Evolutionary conservation across 2,113 vertebrate genomes (phyloP).

Genomic region (Nicator chloris): DNA sequence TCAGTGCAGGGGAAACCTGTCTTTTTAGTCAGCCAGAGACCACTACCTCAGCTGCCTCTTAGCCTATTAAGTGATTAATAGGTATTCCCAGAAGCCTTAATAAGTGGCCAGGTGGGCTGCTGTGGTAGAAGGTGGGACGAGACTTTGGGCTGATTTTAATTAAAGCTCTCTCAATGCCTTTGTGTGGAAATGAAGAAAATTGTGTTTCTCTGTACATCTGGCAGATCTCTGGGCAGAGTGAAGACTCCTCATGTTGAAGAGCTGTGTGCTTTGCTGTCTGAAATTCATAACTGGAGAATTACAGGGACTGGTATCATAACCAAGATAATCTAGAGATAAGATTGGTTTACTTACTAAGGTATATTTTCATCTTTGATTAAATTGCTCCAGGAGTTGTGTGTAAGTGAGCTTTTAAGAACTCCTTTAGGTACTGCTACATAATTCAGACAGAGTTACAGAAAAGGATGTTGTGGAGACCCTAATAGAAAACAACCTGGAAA

Average conservation of each 20-base stretch:
- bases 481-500: neutral
- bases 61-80: conserved; percentile 47
- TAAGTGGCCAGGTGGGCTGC: conserved; percentile 57
- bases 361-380: neutral
- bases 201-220: neutral
- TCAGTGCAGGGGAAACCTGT: neutral
- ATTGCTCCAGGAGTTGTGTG: neutral
- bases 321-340: neutral
- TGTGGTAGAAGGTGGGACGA: conserved; percentile 47
- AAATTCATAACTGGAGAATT: neutral
- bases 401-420: neutral
- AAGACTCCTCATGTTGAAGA: neutral
- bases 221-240: neutral
- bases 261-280: neutral
- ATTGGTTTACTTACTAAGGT: neutral
- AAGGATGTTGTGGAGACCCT: neutral
- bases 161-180: neutral
- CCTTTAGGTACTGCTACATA: neutral
- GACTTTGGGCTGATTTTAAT: neutral
- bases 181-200: neutral
- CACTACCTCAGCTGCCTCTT: conserved; percentile 39
- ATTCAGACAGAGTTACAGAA: neutral
- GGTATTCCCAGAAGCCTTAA: conserved; percentile 57
- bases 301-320: neutral
- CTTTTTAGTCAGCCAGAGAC: neutral